Evolutionary conservation across 2,797 vertebrate species (phyloP).

Genomic region (Champsocephalus gunnari): DNA sequence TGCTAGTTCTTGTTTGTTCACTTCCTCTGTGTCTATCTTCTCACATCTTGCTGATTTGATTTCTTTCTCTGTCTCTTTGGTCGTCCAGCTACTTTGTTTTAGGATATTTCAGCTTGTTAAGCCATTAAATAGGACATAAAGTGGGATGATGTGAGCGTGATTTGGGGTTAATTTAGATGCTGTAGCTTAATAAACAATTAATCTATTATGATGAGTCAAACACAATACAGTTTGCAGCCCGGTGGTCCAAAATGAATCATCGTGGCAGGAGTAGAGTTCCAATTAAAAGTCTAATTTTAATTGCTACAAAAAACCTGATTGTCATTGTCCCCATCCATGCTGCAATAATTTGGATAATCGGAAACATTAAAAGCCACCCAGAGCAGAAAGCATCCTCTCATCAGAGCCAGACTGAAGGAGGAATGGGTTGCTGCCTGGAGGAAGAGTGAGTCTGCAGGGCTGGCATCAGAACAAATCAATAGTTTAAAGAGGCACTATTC

Average conservation of each 20-base stretch:
- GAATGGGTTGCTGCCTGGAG: conserved; percentile 1
- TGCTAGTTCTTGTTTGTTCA: conserved; percentile 29
- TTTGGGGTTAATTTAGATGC: background rate
- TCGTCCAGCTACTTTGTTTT: background rate
- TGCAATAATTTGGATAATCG: conserved; percentile 30
- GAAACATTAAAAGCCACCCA: conserved; percentile 21
- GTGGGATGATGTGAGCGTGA: background rate
- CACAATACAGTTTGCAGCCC: conserved; percentile 3
- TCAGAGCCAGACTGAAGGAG: conserved; percentile 7
- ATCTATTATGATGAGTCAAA: conserved; percentile 8
- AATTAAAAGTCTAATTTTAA: conserved; percentile 29
- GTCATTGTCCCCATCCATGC: background rate
- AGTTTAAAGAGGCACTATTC: no score
- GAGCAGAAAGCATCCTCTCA: background rate
- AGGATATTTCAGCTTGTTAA: background rate
- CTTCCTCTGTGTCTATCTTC: background rate
- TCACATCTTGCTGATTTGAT: background rate
- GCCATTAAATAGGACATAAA: background rate
- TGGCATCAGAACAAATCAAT: conserved; percentile 20
- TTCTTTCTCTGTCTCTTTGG: conserved; percentile 8
- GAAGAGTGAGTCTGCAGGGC: conserved; percentile 7
- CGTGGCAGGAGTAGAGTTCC: conserved; percentile 13
- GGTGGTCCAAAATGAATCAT: background rate
- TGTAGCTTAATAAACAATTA: background rate
- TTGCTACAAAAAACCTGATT: conserved; percentile 6